Conservation (phyloP, 1,140 invertebrate genomes). For the Drosophila ogumai region DNA sequence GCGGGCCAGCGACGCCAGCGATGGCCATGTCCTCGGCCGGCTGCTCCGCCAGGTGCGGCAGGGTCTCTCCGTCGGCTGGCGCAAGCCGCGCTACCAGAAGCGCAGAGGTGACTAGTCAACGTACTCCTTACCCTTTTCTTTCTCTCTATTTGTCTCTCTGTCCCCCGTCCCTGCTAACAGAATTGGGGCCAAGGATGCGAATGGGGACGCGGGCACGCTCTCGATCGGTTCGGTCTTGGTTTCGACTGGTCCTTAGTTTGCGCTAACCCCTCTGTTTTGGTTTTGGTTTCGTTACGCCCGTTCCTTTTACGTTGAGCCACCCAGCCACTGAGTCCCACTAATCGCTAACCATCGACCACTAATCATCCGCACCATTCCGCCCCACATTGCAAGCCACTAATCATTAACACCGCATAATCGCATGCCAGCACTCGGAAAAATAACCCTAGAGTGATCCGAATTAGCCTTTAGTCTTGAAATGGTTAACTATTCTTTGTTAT, state of each 20-base stretch:
- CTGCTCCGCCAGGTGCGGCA: constrained; percentile 74
- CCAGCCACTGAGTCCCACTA: constrained; percentile 48
- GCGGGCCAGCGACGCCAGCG: constrained; percentile 62
- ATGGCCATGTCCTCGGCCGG: constrained; percentile 72
- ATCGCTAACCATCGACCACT: constrained; percentile 66
- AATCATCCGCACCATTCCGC: constrained; percentile 73
- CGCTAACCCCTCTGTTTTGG: constrained; percentile 56
- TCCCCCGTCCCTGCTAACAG: constrained; percentile 41
- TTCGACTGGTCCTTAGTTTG: constrained; percentile 45
- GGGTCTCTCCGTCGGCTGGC: constrained; percentile 78
- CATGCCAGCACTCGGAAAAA: constrained; percentile 48
- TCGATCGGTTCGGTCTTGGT: constrained; percentile 24
- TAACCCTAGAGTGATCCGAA: not conserved
- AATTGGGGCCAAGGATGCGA: constrained; percentile 8
- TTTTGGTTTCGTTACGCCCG: constrained; percentile 38
- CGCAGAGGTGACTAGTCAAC: constrained; percentile 81
- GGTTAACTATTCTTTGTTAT: not conserved
- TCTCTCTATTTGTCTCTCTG: constrained; percentile 45
- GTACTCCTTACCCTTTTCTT: constrained; percentile 49
- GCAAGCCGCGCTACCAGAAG: constrained; percentile 81
- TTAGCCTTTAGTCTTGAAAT: no score
- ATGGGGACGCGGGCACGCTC: constrained; percentile 4
- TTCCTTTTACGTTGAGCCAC: constrained; percentile 41
- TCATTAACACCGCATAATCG: constrained; percentile 40
- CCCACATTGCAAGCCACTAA: constrained; percentile 57